Conservation (phyloP, 1,140 invertebrate species). For the Drosophila parabipectinata region DNA sequence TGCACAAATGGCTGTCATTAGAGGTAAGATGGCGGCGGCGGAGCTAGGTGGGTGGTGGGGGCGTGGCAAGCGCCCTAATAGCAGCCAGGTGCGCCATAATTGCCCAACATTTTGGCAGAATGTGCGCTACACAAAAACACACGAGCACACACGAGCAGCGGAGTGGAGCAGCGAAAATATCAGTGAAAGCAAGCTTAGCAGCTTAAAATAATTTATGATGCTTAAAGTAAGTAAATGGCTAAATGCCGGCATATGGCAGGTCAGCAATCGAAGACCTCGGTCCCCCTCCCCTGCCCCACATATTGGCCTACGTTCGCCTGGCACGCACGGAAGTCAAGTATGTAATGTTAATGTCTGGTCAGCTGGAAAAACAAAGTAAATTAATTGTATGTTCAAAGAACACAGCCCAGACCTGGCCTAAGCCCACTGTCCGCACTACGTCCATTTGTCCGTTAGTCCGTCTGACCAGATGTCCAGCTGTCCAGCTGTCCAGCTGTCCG, state of each 20-base stretch:
- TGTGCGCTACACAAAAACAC: constrained; percentile 42
- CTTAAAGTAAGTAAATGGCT: constrained; percentile 80
- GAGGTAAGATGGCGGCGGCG: constrained; percentile 40
- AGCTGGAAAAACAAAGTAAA: constrained; percentile 83
- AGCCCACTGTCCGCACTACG: constrained; percentile 33
- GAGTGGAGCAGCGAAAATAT: constrained; percentile 22
- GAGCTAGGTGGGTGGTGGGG: constrained; percentile 6
- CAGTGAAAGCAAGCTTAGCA: constrained; percentile 59
- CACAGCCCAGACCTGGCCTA: constrained; percentile 30
- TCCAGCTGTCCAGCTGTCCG: constrained; percentile 6
- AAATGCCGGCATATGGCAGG: constrained; percentile 79
- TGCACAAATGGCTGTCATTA: constrained; percentile 80
- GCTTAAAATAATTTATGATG: constrained; percentile 81
- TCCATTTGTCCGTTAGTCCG: constrained; percentile 5
- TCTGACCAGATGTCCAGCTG: not conserved
- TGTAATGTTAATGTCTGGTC: constrained; percentile 82
- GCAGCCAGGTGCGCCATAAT: constrained; percentile 73
- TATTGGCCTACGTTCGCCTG: constrained; percentile 13
- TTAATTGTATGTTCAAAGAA: constrained; percentile 81
- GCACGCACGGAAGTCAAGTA: constrained; percentile 81
- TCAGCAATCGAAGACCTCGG: constrained; percentile 64
- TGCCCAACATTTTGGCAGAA: constrained; percentile 69
- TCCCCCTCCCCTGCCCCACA: not conserved
- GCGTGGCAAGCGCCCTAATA: constrained; percentile 43
- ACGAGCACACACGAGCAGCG: constrained; percentile 17